Percentiles rank a stretch among this genome's conserved stretches.
These are phyloP conservation scores for Noctua pronuba DNA, from an alignment of 2,888 invertebrate genomes.

Conservation along the genomic window DNA sequence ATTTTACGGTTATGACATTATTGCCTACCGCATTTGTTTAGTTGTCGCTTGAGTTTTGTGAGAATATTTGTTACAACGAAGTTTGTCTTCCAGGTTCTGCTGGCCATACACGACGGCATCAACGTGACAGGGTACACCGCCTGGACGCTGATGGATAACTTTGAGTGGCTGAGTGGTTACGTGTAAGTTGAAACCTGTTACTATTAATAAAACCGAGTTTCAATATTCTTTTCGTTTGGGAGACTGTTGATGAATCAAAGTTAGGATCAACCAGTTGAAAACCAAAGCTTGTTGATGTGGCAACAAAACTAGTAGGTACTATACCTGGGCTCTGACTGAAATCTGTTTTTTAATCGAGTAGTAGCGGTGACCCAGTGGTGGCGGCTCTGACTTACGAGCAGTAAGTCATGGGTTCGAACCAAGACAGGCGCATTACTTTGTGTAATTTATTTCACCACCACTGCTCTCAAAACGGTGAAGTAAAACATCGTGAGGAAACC, in stretches of 20 bases:
- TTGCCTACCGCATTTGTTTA: too few relatives aligned
- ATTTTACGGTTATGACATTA: too few relatives aligned
- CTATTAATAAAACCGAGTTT: neutral
- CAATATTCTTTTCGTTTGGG: neutral
- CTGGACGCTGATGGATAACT: constrained; percentile 91
- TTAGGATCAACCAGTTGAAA: neutral
- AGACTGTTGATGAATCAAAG: neutral
- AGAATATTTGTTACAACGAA: neutral
- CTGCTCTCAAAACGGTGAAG: too few relatives aligned
- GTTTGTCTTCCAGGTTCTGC: constrained; percentile 70
- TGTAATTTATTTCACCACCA: too few relatives aligned
- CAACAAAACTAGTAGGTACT: neutral
- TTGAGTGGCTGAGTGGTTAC: neutral
- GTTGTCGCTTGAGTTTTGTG: neutral
- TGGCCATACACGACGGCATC: constrained; percentile 83
- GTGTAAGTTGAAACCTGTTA: neutral
- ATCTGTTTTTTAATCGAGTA: neutral
- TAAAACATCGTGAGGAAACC: too few relatives aligned
- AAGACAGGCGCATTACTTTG: too few relatives aligned
- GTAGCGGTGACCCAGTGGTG: too few relatives aligned
- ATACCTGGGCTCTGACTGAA: neutral
- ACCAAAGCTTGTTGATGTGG: neutral
- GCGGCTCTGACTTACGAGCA: too few relatives aligned
- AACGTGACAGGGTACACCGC: constrained; percentile 89
- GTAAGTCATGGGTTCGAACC: too few relatives aligned